Evolutionary conservation across 2,888 invertebrate genomes (phyloP), one percentile per base, ranked within the genome.

Genomic region (Cylindroiulus punctatus): DNA sequence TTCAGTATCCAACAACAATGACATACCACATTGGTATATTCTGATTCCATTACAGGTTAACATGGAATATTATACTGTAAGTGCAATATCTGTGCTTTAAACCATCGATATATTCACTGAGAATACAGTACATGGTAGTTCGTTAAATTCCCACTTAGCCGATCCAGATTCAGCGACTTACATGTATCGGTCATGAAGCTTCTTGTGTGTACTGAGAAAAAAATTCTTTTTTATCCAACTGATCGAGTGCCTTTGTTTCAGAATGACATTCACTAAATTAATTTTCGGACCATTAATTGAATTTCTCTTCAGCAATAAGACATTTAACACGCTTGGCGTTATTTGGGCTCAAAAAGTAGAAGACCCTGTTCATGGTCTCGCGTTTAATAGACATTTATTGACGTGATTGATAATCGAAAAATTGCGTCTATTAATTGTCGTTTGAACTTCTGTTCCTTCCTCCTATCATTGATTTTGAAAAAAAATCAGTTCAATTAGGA

Each of bases 311-410:
- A 30, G 14, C 17, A 76, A 76, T 76, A 12, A 4, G 52, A 14
- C 14, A 30, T 26, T 30, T 76, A 76, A 76, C 76, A 30, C 76
- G 30, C 76, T 17, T 14, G 76, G 76, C 76, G 76, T 76, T 76
- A 76, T 76, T 17, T 30, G 76, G 0, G 76, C 30, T 17, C 4
- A 76, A 30, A 30, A 76, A 76, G 30, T 76, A 76, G 76, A 17
- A 76, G 76, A 76, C 76, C 76, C 32, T n/a, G 65, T 65, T 65
- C 65, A 12, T 26, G 65, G 26, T 26, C 12, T 65, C 76, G 76
- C 76, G 14, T 76, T 76, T 76, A 76, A 76, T 76, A 76, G 76
- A 76, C 76, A 30, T 76, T 76, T 30, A 76, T 76, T 76, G 76
- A 30, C 76, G 30, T 30, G 76, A 76, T 76, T 76, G 76, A 76